Conservation (phyloP, 2,113 vertebrate genomes). For the Pygoscelis antarcticus region DNA sequence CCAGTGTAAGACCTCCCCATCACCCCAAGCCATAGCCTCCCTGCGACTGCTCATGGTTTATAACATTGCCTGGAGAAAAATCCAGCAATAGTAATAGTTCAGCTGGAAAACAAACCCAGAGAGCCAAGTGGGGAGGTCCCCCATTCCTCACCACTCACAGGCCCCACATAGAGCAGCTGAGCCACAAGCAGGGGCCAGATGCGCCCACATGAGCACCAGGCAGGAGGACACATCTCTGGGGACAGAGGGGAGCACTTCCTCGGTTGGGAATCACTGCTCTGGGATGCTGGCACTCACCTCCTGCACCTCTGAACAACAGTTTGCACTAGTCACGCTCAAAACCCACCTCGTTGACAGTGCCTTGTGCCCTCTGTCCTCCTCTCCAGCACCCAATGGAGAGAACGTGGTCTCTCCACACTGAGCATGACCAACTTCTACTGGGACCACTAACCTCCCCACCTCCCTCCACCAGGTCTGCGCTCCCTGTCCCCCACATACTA, state of each 20-base stretch:
- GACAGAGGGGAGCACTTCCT: not conserved
- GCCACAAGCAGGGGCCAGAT: not conserved
- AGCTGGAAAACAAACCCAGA: not conserved
- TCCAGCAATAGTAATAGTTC: not conserved
- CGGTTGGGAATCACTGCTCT: not conserved
- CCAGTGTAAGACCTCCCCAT: not conserved
- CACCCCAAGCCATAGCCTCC: not conserved
- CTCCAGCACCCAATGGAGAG: not conserved
- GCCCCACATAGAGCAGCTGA: not conserved
- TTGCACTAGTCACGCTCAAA: not conserved
- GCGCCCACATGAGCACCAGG: not conserved
- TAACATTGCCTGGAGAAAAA: not conserved
- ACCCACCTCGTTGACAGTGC: accelerated
- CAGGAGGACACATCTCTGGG: not conserved
- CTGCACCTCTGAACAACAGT: not conserved
- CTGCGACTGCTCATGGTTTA: not conserved
- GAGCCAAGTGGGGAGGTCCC: not conserved
- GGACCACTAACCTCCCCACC: not conserved
- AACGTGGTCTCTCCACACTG: accelerated
- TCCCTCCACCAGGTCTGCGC: not conserved
- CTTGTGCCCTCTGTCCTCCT: not conserved
- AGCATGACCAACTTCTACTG: not conserved
- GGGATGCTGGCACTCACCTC: not conserved
- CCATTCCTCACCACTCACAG: not conserved
- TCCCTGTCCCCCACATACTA: not conserved